A percentile compares a stretch with the other conserved stretches of the same genome.
phyloP scores from a whole-genome alignment of 2,888 invertebrate genomes.

The Xanthia togata region DNA sequence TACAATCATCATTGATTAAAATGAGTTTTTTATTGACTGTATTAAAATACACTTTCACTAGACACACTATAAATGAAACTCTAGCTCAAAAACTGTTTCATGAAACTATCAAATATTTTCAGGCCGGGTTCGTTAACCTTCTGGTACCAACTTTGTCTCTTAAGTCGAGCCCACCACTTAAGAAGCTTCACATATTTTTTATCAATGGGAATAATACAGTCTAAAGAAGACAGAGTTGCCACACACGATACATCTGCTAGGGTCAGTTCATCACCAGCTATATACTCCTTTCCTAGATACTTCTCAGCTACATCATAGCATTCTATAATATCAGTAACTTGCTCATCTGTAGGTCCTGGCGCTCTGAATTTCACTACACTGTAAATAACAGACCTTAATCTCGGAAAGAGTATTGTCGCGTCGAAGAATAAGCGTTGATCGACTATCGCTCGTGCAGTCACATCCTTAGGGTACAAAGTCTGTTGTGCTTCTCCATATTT shows the following conservation, averaged over 20 bases:
- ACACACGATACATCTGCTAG: slow-evolving; percentile 77
- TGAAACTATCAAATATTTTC: slow-evolving; percentile 63
- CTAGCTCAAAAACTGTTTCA: slow-evolving; percentile 62
- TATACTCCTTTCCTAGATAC: slow-evolving; percentile 69
- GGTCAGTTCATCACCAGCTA: slow-evolving; percentile 71
- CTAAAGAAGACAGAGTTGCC: slow-evolving; percentile 71
- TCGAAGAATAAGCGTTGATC: slow-evolving; percentile 76
- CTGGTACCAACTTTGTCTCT: slow-evolving; percentile 71
- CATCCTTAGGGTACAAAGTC: slow-evolving; percentile 72
- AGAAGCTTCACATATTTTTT: slow-evolving; percentile 66
- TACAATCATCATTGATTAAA: neutral
- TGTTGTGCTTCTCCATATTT: slow-evolving; percentile 68
- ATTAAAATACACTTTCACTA: neutral
- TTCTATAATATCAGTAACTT: slow-evolving; percentile 69
- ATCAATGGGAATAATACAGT: slow-evolving; percentile 68
- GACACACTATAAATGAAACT: neutral
- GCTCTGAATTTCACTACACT: slow-evolving; percentile 62
- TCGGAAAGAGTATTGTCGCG: slow-evolving; percentile 73
- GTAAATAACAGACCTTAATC: slow-evolving; percentile 68
- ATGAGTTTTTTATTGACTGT: neutral
- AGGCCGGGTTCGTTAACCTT: slow-evolving; percentile 71
- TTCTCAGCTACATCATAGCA: slow-evolving; percentile 73
- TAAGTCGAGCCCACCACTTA: slow-evolving; percentile 71
- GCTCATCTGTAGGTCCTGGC: slow-evolving; percentile 57
- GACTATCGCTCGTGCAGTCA: slow-evolving; percentile 67